Conservation (phyloP, 1,140 invertebrate species). For the Latrodectus geometricus region DNA sequence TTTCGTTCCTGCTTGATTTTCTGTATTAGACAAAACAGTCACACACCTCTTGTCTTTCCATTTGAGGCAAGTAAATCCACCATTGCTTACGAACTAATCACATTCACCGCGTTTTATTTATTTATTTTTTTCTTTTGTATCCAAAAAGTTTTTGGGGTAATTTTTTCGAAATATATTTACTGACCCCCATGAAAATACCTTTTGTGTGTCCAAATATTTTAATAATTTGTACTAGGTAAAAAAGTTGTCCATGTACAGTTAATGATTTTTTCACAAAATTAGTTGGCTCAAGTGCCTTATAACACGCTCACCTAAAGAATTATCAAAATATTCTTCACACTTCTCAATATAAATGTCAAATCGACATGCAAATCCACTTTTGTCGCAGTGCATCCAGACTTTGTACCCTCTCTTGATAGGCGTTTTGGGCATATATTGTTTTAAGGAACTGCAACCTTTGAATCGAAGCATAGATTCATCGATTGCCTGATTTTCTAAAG, state of each 20-base stretch:
- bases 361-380: too few species aligned
- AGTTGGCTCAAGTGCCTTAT: background rate
- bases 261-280: constrained; percentile 9
- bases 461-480: constrained; percentile 63
- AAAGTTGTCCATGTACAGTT: background rate
- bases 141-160: constrained; percentile 4
- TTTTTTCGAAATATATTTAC: background rate
- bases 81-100: constrained; percentile 15
- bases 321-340: constrained; percentile 22
- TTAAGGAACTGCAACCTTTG: constrained; percentile 52
- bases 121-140: background rate
- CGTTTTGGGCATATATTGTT: constrained; percentile 62
- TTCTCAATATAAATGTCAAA: constrained; percentile 62
- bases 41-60: constrained; percentile 56
- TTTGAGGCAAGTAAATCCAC: constrained; percentile 6
- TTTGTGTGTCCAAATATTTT: background rate
- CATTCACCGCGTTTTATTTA: constrained; percentile 25
- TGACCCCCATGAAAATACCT: constrained; percentile 1
- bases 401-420: constrained; percentile 63
- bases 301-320: too few species aligned
- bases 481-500: constrained; percentile 22
- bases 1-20: too few species aligned
- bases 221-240: background rate
- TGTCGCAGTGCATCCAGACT: constrained; percentile 56
- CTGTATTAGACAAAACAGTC: constrained; percentile 49